phyloP scores from a whole-genome alignment of 1,140 invertebrate species.

The Drosophila repletoides region DNA sequence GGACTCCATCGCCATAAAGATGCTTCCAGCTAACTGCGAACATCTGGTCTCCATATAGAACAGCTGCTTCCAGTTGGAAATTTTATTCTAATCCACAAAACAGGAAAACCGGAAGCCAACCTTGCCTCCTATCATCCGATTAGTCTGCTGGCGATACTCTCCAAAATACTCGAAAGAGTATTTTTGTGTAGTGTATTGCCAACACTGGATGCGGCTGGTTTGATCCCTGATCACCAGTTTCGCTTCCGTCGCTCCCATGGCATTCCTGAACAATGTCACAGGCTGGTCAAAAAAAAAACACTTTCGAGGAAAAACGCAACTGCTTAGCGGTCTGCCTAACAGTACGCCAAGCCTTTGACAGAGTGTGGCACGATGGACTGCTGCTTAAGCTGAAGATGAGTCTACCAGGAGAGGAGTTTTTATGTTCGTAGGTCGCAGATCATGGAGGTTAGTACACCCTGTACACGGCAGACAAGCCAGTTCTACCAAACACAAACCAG shows the following conservation, averaged over 20 bases:
- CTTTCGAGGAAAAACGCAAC: not conserved
- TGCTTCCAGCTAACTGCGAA: too few relatives aligned
- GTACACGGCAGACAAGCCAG: too few relatives aligned
- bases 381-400: not conserved
- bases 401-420: too few relatives aligned
- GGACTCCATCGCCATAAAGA: too few relatives aligned
- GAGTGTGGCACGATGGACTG: constrained; percentile 1
- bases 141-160: constrained; percentile 1
- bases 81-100: constrained; percentile 9
- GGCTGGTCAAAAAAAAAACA: not conserved
- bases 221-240: constrained; percentile 15
- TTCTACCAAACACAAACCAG: too few relatives aligned
- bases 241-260: constrained; percentile 1
- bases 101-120: constrained; percentile 6
- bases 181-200: not conserved
- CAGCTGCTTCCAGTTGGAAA: constrained; percentile 5
- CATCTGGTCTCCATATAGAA: not conserved
- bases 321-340: not conserved
- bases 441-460: too few relatives aligned
- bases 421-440: too few relatives aligned
- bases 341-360: too few relatives aligned
- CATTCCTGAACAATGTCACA: not conserved
- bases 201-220: constrained; percentile 7
- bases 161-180: constrained; percentile 6
- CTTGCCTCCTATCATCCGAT: constrained; percentile 1